Conservation (phyloP, 2,888 invertebrate genomes). For the Tigriopus californicus region DNA sequence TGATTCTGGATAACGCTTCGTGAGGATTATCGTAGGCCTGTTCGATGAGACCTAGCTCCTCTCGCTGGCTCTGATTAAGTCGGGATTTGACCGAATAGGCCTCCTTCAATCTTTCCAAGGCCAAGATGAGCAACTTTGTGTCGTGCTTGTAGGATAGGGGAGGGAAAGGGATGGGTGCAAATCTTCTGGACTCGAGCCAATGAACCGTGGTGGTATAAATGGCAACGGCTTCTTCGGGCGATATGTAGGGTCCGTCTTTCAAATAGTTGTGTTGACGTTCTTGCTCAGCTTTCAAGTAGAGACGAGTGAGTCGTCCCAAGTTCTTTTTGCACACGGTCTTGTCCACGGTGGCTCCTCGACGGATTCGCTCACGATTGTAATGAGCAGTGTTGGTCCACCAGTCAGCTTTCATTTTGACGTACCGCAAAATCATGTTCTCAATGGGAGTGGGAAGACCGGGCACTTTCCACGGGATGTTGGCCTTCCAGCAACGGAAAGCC, state of each 20-base stretch:
- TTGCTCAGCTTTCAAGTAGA: slow-evolving; percentile 93
- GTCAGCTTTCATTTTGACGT: slow-evolving; percentile 99
- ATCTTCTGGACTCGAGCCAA: slow-evolving; percentile 94
- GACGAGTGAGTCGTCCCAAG: slow-evolving; percentile 82
- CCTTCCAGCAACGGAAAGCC: slow-evolving; percentile 99
- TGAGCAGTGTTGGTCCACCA: slow-evolving; percentile 99
- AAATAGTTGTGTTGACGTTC: slow-evolving; percentile 97
- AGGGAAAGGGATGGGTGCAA: slow-evolving; percentile 98
- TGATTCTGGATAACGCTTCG: slow-evolving; percentile 94
- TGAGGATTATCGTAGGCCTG: slow-evolving; percentile 99
- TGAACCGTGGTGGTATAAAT: slow-evolving; percentile 99
- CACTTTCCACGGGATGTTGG: slow-evolving; percentile 99
- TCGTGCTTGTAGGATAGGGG: slow-evolving; percentile 99
- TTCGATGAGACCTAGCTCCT: slow-evolving; percentile 94
- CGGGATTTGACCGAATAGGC: slow-evolving; percentile 94
- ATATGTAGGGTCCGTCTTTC: slow-evolving; percentile 98
- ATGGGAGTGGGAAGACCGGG: slow-evolving; percentile 97
- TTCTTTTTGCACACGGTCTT: slow-evolving; percentile 99
- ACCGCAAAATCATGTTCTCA: slow-evolving; percentile 98
- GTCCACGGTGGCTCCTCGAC: slow-evolving; percentile 98
- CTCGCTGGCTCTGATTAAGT: slow-evolving; percentile 93
- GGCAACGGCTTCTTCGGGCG: slow-evolving; percentile 97
- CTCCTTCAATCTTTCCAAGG: slow-evolving; percentile 86
- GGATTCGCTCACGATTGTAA: slow-evolving; percentile 93
- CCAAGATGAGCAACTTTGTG: slow-evolving; percentile 89